Base-by-base conservation (phyloP, 1,140 invertebrate genomes). In the Heliothis subflexa region DNA sequence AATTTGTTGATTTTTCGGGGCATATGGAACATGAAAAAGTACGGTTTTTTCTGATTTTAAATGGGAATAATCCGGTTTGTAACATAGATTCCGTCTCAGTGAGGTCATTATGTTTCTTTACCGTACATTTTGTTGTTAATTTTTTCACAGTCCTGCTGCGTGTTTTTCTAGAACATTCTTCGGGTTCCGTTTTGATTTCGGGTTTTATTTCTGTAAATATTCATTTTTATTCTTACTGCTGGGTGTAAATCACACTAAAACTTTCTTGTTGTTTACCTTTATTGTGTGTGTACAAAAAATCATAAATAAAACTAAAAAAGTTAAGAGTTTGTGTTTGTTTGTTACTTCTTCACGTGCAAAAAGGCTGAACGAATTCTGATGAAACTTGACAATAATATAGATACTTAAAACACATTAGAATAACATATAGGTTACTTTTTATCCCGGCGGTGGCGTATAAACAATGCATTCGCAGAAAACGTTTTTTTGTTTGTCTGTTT, bases 21-120 rank as follows among this genome's bases (percentile, higher is more conserved):
- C 93, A 94, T 64, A 94, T 85, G 0, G 89, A 79, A 52, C 93
- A 94, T 0, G 89, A 83, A 16, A 86, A 93, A 0, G 77, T 83
- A 0, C 80, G 73, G 71, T 93, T 91, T 72, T 90, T 93, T 3
- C 83, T 78, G 7, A 94, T 90, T 82, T 93, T 94, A 78, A 94
- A 94, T 0, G 93, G 93, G 61, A 94, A 94, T 0, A 94, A 78
- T 0, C 93, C 93, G 0, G 74, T 72, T 52, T 83, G 25, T 1
- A 94, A 33, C 87, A 94, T 86, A 0, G 79, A 74, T 14, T 91
- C 85, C 0, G 88, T 89, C n/a, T 92, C 92, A 7, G 71, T 64
- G 0, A 88, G 59, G 13, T 91, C 86, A 0, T 18, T 28, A 1
- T 62, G 28, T 45, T 88, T 88, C 55, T 88, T 89, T 0, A 87